These are phyloP conservation scores for Bombyx mandarina DNA, from an alignment of 1,140 invertebrate genomes.

Conservation along the genomic window DNA sequence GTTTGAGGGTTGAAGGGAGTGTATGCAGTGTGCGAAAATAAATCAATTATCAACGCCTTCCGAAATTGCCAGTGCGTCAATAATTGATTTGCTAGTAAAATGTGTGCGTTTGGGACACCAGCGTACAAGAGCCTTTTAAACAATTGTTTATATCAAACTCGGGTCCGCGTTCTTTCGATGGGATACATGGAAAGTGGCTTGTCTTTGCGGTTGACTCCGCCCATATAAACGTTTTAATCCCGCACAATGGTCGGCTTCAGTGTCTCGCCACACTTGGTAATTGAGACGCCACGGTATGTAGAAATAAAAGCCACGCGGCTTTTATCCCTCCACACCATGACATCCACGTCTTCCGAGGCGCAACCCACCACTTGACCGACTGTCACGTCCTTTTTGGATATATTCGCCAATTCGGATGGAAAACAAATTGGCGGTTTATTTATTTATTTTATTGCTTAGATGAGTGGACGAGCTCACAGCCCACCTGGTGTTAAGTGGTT, in stretches of 20 bases:
- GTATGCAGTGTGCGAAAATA: too few relatives aligned
- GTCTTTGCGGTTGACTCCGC: constrained; percentile 5
- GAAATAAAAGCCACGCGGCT: constrained; percentile 8
- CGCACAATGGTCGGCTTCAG: constrained; percentile 4
- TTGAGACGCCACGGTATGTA: constrained; percentile 5
- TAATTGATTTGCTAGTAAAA: too few relatives aligned
- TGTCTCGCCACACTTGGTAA: neutral
- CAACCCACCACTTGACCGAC: constrained; percentile 5
- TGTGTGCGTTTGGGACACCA: too few relatives aligned
- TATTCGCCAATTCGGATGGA: constrained; percentile 8
- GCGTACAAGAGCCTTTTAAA: constrained; percentile 1
- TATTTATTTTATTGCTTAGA: too few relatives aligned
- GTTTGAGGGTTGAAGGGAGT: too few relatives aligned
- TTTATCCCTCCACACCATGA: constrained; percentile 6
- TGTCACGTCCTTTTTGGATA: neutral
- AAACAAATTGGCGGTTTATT: constrained; percentile 24
- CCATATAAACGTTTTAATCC: constrained; percentile 3
- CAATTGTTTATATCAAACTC: neutral
- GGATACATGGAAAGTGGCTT: constrained; percentile 7
- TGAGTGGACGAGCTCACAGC: too few relatives aligned
- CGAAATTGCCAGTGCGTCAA: too few relatives aligned
- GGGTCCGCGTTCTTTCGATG: constrained; percentile 3
- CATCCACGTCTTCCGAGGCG: constrained; percentile 6
- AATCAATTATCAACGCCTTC: too few relatives aligned
- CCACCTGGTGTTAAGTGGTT: too few relatives aligned